Evolutionary conservation across 1,140 invertebrate species (phyloP).

Genomic region (Pomacea maculata): DNA sequence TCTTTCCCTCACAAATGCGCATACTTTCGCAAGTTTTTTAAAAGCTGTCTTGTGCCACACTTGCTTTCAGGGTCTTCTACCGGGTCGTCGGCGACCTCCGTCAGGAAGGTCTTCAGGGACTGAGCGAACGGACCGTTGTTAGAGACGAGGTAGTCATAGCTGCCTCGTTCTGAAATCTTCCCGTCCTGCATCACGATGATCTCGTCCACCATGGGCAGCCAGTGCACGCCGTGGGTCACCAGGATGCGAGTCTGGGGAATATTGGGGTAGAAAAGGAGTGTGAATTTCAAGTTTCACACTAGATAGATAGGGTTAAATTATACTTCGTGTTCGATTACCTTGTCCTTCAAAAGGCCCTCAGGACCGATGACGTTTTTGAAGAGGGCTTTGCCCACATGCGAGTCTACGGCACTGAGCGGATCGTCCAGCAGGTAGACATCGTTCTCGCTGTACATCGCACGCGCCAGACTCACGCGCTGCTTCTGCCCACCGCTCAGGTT

Average conservation of each 20-base stretch:
- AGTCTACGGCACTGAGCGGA: not conserved
- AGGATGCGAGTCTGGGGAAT: not conserved
- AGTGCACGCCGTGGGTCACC: conserved; percentile 17
- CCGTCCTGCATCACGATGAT: conserved; percentile 1
- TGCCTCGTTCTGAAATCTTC: conserved; percentile 6
- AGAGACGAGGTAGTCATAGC: not conserved
- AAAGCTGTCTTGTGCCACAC: conserved; percentile 15
- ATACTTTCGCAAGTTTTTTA: too few species aligned
- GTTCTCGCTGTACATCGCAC: not conserved
- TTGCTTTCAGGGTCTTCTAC: not conserved
- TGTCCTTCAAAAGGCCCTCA: not conserved
- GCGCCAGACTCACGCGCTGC: conserved; percentile 2
- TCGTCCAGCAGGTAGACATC: not conserved
- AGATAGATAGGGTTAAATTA: not conserved
- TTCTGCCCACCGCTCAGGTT: conserved; percentile 4
- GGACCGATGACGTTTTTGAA: not conserved
- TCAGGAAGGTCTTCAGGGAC: not conserved
- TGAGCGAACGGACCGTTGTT: not conserved
- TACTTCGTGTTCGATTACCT: not conserved
- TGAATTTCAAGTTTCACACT: not conserved
- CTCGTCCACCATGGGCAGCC: conserved; percentile 10
- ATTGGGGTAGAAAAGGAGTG: too few species aligned
- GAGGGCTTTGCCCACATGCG: not conserved
- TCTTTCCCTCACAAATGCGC: not conserved
- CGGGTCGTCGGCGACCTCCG: not conserved